Conservation (phyloP, 2,888 invertebrate species). For the Leucoptera coffeella region DNA sequence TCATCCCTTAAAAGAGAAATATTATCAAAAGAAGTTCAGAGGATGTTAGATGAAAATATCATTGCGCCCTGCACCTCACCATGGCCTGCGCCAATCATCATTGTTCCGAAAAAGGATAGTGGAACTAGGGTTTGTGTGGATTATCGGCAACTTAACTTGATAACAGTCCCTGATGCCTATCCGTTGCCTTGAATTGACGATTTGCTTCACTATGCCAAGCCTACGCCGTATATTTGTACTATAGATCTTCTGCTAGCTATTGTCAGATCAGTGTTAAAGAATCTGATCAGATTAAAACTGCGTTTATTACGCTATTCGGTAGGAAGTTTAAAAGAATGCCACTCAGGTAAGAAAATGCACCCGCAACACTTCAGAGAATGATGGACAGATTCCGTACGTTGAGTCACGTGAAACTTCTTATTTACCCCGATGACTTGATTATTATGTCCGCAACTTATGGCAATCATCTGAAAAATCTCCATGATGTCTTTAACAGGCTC, state of each 20-base stretch:
- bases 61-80: neutral
- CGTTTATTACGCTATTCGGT: neutral
- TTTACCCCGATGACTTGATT: too few relatives aligned
- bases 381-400: neutral
- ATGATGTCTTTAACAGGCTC: too few relatives aligned
- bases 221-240: neutral
- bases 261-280: neutral
- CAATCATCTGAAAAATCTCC: too few relatives aligned
- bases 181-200: neutral
- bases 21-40: neutral
- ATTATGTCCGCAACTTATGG: too few relatives aligned
- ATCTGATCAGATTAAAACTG: neutral
- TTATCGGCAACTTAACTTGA: neutral
- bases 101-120: neutral
- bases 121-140: neutral
- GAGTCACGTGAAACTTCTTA: too few relatives aligned
- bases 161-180: neutral
- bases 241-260: neutral
- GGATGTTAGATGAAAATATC: neutral
- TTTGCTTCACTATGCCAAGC: neutral
- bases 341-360: neutral
- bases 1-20: neutral
- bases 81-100: neutral
- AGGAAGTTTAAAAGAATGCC: neutral
- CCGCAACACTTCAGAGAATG: neutral